Conservation (phyloP, 92 coral and sea anemone genomes). For the Epizoanthus rinbou region DNA sequence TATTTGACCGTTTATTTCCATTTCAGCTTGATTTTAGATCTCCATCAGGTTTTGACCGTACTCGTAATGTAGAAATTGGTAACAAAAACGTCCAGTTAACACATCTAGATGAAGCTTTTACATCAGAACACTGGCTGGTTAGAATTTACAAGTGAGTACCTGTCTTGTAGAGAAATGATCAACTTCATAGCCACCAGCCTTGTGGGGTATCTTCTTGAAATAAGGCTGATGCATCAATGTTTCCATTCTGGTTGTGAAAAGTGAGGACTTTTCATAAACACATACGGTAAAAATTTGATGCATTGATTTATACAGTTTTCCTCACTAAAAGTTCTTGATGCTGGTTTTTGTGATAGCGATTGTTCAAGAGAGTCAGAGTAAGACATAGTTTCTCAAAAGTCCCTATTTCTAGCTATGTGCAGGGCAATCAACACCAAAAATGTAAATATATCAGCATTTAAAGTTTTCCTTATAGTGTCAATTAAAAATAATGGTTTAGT, state of each 20-base stretch:
- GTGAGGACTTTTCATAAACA: neutral
- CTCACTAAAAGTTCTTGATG: no score
- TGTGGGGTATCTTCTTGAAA: neutral
- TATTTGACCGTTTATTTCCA: neutral
- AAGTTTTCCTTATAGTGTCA: no score
- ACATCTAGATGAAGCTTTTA: constrained; percentile 97
- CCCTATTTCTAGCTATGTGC: no score
- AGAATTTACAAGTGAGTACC: constrained; percentile 94
- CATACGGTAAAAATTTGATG: no score
- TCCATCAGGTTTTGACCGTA: constrained; percentile 98
- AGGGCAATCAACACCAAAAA: no score
- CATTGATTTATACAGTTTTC: no score
- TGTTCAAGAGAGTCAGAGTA: no score
- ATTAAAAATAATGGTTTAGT: no score
- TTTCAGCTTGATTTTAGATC: constrained; percentile 96
- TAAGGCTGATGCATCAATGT: neutral
- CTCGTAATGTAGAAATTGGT: constrained; percentile 99
- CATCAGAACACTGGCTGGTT: constrained; percentile 99
- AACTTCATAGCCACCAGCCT: neutral
- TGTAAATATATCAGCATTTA: no score
- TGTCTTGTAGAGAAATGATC: neutral
- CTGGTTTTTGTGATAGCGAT: no score
- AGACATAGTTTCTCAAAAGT: no score
- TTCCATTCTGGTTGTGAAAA: neutral
- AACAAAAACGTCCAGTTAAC: constrained; percentile 90